Evolutionary conservation across 2,797 vertebrate species (phyloP), one percentile per base, ranked within the genome.

Genomic region (Pangasius macronema): DNA sequence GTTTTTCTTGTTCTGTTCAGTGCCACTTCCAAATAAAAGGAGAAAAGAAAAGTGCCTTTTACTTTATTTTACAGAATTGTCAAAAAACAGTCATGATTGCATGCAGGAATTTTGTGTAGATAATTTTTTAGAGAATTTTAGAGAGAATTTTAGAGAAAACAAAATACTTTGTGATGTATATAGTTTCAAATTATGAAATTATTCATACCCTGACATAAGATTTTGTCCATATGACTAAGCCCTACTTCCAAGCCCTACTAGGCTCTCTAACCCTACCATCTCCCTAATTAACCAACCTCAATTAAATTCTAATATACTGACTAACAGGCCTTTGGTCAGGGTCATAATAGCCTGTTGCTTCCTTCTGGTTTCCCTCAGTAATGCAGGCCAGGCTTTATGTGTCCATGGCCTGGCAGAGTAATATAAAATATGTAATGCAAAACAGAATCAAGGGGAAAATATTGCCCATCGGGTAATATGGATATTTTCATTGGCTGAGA

Each of bases 281-380:
- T 93, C 89, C 72, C 93, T 95, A 95, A 96, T 96, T 94, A 95
- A 94, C 94, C 93, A 92, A 94, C 61, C 92, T 95, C 94, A 95
- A 95, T 95, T 95, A 95, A 95, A 94, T 92, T 88, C 93, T 95
- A 95, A 96, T 95, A 94, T 94, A 90, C 94, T 96, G 94, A 95
- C 95, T 96, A 95, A 94, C 94, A 94, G 94, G 92, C 92, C 92
- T 91, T 94, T 91, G 11, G 36, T 27, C 22, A 49, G 72, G 93
- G 91, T 92, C 92, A 92, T 95, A 95, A 95, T 94, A 93, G 92
- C 90, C 92, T 81, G 88, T 93, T 89, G 90, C 94, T 95, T 96
- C 94, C 94, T 95, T 91, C 91, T 90, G 90, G 90, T 91, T 90
- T 91, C 86, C 89, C 90, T 92, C 92, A 91, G 92, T 94, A 95